Evolutionary conservation across 2,113 vertebrate genomes (phyloP), one percentile per base, ranked within the genome.

Genomic region (Xenus cinereus): DNA sequence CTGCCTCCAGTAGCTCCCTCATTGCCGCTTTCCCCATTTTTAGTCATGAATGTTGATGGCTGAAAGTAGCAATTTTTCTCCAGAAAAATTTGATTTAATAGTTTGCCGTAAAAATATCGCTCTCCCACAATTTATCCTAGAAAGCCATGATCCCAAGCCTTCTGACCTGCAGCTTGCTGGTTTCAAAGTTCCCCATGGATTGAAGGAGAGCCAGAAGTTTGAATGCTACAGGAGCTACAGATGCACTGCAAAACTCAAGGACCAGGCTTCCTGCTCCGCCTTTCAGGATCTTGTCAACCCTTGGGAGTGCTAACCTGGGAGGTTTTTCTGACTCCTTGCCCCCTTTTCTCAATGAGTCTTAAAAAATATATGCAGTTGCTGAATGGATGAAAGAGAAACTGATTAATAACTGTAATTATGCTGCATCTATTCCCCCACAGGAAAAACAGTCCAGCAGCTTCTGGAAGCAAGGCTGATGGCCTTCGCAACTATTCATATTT

Each of bases 201-300:
- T 69, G 21, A 69, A 76, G 27, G 24, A 45, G 21, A 63, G 24
- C 0, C 2, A 77, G 18, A 69, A 80, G 4, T 0, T 66, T 66
- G 27, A 53, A 33, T 50, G 12, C 27, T 71, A 27, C 24, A 82
- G 28, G 9, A 78, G 8, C 41, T 37, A 32, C 8, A 41, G n/a
- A 2, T 37, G 11, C 21, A 3, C 9, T 17, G 13, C 6, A 27
- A 12, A 78, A 63, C 8, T 32, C 60, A 32, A 67, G 7, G 19
- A 48, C 37, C 26, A 11, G 19, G 28, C 32, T 63, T 85, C 60
- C 14, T 57, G 3, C 3, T 46, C 26, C 0, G 0, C 2, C 6
- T 71, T 63, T 33, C 69, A 69, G 41, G n/a, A 57, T 23, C 30
- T 74, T 60, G 14, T 46, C 45, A 89, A 12, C 22, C 66, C 10